Percentiles rank a stretch among this genome's conserved stretches.
Evolutionary conservation across 2,888 invertebrate genomes (phyloP).

Genomic region (Lucinisca nassula): DNA sequence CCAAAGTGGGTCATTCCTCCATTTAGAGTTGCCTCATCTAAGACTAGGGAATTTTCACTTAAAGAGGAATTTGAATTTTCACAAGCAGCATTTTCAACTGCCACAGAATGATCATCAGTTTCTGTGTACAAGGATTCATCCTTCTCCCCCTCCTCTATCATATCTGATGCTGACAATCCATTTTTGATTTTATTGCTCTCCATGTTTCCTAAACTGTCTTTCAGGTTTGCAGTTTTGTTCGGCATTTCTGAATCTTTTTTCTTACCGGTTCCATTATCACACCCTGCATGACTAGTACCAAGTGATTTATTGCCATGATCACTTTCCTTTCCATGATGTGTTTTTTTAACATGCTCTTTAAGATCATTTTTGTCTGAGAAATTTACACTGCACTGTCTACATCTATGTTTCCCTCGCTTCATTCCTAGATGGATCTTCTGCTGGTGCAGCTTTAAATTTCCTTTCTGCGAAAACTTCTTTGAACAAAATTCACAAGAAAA

Average conservation of each 20-base stretch:
- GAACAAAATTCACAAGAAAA: constrained; percentile 37
- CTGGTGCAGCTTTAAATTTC: constrained; percentile 54
- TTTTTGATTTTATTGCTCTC: too few species aligned
- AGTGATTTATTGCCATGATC: neutral
- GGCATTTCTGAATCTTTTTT: too few species aligned
- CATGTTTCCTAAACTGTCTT: too few species aligned
- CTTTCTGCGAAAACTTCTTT: constrained; percentile 55
- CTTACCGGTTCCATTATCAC: too few species aligned
- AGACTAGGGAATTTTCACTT: neutral
- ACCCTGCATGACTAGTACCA: too few species aligned
- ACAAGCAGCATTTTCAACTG: neutral
- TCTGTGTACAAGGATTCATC: too few species aligned
- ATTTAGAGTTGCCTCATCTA: neutral
- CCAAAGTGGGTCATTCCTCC: neutral
- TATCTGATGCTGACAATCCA: too few species aligned
- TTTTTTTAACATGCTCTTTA: neutral
- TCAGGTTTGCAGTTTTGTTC: too few species aligned
- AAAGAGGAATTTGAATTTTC: neutral
- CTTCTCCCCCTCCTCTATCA: too few species aligned
- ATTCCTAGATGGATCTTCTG: constrained; percentile 48
- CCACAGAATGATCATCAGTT: too few species aligned
- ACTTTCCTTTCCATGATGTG: neutral
- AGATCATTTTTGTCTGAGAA: neutral
- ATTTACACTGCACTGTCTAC: neutral
- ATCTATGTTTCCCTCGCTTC: neutral